Evolutionary conservation across 2,113 vertebrate genomes (phyloP).

Genomic region (Sphaerodactylus townsendi): DNA sequence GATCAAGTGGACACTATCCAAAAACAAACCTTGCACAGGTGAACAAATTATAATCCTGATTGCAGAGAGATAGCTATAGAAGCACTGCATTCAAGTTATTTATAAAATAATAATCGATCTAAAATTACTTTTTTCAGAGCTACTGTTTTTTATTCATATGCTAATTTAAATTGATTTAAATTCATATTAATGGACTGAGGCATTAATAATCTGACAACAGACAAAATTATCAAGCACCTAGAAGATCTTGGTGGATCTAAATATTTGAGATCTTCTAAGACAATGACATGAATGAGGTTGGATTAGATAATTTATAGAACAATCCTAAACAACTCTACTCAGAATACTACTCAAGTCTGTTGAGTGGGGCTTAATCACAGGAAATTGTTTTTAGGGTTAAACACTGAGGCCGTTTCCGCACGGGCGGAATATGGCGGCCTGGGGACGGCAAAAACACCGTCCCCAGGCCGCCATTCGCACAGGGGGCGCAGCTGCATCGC

Average conservation of each 20-base stretch:
- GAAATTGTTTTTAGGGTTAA: no score
- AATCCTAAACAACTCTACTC: not conserved
- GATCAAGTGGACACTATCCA: no score
- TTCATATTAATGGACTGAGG: not conserved
- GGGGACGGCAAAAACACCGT: no score
- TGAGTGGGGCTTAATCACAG: no score
- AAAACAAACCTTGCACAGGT: not conserved
- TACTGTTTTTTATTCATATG: slow-evolving; percentile 3
- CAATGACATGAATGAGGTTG: not conserved
- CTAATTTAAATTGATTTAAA: not conserved
- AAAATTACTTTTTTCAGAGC: not conserved
- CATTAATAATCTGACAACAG: not conserved
- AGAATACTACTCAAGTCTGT: not conserved
- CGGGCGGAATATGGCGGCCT: no score
- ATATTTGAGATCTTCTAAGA: not conserved
- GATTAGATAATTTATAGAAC: not conserved
- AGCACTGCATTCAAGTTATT: not conserved
- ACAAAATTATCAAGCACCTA: not conserved
- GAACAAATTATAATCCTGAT: not conserved
- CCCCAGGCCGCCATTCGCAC: no score
- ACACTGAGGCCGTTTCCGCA: no score
- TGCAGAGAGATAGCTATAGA: not conserved
- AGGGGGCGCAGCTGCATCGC: no score
- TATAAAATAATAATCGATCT: not conserved
- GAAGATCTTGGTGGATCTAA: not conserved